Evolutionary conservation across 64 coral and sea anemone species (phyloP).

Genomic region (Porites lutea): DNA sequence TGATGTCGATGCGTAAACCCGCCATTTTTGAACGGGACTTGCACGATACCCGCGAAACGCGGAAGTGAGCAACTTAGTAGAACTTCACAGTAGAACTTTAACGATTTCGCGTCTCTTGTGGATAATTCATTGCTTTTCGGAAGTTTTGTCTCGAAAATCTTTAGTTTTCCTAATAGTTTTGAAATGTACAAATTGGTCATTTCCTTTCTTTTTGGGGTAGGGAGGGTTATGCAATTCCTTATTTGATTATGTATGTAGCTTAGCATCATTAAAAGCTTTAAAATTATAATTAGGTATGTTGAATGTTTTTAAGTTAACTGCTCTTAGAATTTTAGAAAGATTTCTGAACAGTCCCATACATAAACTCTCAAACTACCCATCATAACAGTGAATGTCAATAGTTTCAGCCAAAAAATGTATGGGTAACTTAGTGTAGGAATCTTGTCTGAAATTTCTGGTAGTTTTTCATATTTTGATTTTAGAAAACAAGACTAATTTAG

Average conservation of each 20-base stretch:
- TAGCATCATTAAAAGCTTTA: not conserved
- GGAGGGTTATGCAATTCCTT: not conserved
- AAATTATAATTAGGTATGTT: not conserved
- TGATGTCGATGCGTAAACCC: conserved; percentile 88
- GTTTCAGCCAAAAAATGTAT: too few relatives aligned
- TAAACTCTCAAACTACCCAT: too few relatives aligned
- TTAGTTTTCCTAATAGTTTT: not conserved
- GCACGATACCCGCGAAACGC: conserved; percentile 14
- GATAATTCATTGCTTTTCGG: not conserved
- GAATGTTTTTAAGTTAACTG: not conserved
- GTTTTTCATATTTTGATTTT: too few relatives aligned
- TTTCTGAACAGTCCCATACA: too few relatives aligned
- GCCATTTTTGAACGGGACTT: conserved; percentile 96
- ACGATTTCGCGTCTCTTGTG: not conserved
- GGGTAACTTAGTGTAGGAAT: too few relatives aligned
- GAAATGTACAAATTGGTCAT: conserved; percentile 27
- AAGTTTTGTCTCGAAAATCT: not conserved
- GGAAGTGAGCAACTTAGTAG: not conserved
- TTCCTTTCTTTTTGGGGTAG: not conserved
- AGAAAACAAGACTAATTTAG: too few relatives aligned
- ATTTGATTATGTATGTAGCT: not conserved
- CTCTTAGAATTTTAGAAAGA: not conserved
- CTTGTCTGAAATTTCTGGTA: too few relatives aligned
- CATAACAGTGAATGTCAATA: too few relatives aligned
- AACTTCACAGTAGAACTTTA: not conserved